Evolutionary conservation across 2,888 invertebrate genomes (phyloP).

Genomic region (Apamea monoglypha): DNA sequence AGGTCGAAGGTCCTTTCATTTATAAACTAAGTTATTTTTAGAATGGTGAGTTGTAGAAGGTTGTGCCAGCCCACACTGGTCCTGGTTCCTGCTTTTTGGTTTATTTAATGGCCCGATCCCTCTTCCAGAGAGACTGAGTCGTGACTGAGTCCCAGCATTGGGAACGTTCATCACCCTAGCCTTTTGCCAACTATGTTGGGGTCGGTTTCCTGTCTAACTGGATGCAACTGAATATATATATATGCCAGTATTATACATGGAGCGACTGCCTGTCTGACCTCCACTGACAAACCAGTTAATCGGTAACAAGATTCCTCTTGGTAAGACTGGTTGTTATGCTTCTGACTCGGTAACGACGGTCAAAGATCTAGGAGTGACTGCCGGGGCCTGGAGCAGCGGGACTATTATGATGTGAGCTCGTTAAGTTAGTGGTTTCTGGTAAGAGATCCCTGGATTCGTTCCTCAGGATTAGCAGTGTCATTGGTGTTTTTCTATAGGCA

Average conservation of each 20-base stretch:
- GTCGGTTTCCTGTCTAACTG: not conserved
- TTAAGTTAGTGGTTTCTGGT: too few species aligned
- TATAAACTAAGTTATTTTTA: slow-evolving; percentile 40
- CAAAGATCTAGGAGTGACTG: not conserved
- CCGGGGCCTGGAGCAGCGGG: too few species aligned
- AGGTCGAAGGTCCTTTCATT: slow-evolving; percentile 48
- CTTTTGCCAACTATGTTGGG: not conserved
- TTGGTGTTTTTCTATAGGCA: too few species aligned
- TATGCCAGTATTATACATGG: not conserved
- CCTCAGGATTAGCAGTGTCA: too few species aligned
- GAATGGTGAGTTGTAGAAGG: not conserved
- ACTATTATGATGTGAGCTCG: too few species aligned
- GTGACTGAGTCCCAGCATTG: not conserved
- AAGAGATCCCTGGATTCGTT: too few species aligned
- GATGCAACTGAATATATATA: not conserved
- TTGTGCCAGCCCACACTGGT: not conserved
- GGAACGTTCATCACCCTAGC: too few species aligned
- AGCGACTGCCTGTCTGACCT: not conserved
- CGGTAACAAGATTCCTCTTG: not conserved
- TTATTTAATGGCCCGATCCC: too few species aligned
- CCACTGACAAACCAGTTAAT: not conserved
- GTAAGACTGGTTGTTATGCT: not conserved
- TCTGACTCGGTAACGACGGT: not conserved
- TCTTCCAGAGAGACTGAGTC: not conserved
- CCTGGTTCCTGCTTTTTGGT: not conserved